Evolutionary conservation across 1,140 invertebrate species (phyloP).

Genomic region (Chlorops oryzae): DNA sequence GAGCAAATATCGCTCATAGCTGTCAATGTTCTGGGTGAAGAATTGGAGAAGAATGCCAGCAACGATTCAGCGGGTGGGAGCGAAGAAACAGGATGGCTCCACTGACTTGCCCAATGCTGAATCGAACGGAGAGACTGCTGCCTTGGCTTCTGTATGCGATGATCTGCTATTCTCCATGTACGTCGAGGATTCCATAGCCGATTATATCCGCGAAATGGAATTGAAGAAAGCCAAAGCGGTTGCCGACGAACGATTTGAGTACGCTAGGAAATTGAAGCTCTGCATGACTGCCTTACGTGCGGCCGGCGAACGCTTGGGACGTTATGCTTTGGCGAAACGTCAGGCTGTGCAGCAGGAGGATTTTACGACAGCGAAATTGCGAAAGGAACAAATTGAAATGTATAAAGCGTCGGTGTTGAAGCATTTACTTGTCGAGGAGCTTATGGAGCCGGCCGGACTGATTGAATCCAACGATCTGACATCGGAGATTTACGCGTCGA

Average conservation of each 20-base stretch:
- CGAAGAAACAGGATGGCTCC: constrained; percentile 3
- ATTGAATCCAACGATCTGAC: constrained; percentile 34
- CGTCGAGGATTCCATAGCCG: constrained; percentile 86
- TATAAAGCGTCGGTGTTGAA: constrained; percentile 66
- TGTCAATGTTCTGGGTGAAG: constrained; percentile 68
- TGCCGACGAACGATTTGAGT: constrained; percentile 66
- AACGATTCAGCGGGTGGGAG: neutral
- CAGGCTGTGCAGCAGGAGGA: constrained; percentile 87
- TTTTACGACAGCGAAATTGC: constrained; percentile 80
- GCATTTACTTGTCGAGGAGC: constrained; percentile 62
- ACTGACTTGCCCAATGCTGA: constrained; percentile 19
- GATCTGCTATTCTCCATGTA: constrained; percentile 97
- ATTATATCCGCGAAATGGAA: constrained; percentile 81
- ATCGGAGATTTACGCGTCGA: constrained; percentile 40
- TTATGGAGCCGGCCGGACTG: constrained; percentile 75
- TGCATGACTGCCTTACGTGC: constrained; percentile 74
- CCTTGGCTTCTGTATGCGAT: constrained; percentile 77
- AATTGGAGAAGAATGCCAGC: constrained; percentile 20
- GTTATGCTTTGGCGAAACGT: constrained; percentile 84
- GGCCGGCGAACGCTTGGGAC: constrained; percentile 82
- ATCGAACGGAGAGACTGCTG: constrained; percentile 35
- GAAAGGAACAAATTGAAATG: constrained; percentile 81
- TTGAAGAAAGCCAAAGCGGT: constrained; percentile 80
- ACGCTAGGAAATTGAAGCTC: constrained; percentile 81
- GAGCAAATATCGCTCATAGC: constrained; percentile 62